Evolutionary conservation across 2,797 vertebrate species (phyloP), one percentile per base, ranked within the genome.

Genomic region (Acanthornis magna): DNA sequence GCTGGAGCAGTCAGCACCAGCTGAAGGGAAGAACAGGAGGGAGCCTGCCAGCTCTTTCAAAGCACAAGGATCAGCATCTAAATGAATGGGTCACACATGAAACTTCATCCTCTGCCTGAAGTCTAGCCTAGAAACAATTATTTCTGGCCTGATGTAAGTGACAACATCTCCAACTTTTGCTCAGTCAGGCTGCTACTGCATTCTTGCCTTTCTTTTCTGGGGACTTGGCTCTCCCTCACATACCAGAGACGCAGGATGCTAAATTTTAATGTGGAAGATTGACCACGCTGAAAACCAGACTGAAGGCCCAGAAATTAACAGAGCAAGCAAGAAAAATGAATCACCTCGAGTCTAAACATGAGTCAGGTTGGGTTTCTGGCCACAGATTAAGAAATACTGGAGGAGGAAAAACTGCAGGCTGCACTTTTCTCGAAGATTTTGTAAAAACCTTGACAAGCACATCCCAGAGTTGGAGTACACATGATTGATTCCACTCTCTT

Each of bases 401-500:
- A 16, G 16, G 5, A 8, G 16, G 13, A 0, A 9, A 25, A 48
- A 23, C 26, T 60, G 6, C 53, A 77, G 26, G 34, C 26, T 27
- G 16, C 38, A 29, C 18, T 83, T 72, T 55, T 83, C 38, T 30
- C 30, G 16, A 47, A 38, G 26, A 20, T 72, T 90, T 66, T 76
- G n/a, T 66, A 32, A 73, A 91, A 58, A 43, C 14, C 40, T 85
- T 0, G 0, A 54, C 23, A 65, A 71, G 9, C 13, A 60, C 20
- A 7, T 19, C 10, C 27, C 43, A 55, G 50, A 51, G 45, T 74
- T 40, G 40, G 42, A 43, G 5, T 18, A 63, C 5, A 18, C 7
- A 22, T 0, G 0, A 71, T 50, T 27, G 7, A 79, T 60, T 85
- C 32, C 53, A 55, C 0, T 0, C 73, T 50, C 57, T 71, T 65